A percentile compares a stretch with the other conserved stretches of the same genome.
These are phyloP conservation scores for Sphinx pinastri DNA, from an alignment of 2,888 invertebrate species.

Conservation along the genomic window DNA sequence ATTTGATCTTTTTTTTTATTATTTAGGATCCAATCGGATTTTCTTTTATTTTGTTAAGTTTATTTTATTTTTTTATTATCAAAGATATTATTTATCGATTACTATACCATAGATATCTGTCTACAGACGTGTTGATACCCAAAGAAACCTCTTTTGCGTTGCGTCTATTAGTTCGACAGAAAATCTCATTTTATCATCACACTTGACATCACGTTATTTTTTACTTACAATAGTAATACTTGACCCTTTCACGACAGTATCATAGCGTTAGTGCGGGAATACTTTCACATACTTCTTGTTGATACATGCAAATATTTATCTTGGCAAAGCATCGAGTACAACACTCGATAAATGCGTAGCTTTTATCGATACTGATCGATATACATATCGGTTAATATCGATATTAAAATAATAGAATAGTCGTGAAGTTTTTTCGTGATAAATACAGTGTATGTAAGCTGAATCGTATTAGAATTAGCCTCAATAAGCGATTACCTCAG, in stretches of 20 bases:
- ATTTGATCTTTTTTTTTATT: neutral
- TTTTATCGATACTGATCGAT: slow-evolving; percentile 9
- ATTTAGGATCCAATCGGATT: neutral
- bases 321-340: neutral
- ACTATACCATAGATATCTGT: neutral
- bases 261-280: slow-evolving; percentile 9
- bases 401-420: slow-evolving; percentile 6
- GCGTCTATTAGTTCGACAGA: slow-evolving; percentile 14
- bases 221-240: neutral
- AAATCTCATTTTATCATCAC: slow-evolving; percentile 20
- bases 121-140: neutral
- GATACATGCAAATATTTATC: slow-evolving; percentile 11
- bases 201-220: slow-evolving; percentile 23
- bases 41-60: neutral
- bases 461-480: slow-evolving; percentile 23
- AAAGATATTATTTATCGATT: neutral
- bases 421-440: slow-evolving; percentile 21
- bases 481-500: slow-evolving; percentile 19
- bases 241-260: slow-evolving; percentile 3
- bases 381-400: neutral
- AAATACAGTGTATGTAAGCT: slow-evolving; percentile 20
- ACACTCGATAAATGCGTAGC: slow-evolving; percentile 1
- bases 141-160: neutral
- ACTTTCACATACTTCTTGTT: slow-evolving; percentile 7
- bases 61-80: too few species aligned